Conservation (phyloP, 2,888 invertebrate genomes). For the Troides oblongomaculatus region DNA sequence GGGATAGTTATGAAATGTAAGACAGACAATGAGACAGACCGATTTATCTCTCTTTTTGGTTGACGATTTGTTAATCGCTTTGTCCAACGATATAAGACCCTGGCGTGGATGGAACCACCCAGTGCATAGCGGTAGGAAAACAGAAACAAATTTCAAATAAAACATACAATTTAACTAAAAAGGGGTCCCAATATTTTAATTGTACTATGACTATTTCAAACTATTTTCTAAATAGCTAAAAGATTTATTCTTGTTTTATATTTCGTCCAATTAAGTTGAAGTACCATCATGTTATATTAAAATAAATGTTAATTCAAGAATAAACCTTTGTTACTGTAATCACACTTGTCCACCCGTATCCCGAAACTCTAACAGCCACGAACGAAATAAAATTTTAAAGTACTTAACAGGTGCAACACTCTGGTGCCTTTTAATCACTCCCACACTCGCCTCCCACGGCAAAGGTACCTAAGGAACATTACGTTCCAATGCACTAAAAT, state of each 20-base stretch:
- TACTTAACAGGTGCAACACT: constrained; percentile 81
- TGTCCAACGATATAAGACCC: constrained; percentile 77
- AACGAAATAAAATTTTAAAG: constrained; percentile 78
- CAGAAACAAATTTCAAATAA: constrained; percentile 63
- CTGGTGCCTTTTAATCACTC: constrained; percentile 80
- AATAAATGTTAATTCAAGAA: constrained; percentile 48
- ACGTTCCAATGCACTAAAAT: constrained; percentile 80
- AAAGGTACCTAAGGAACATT: constrained; percentile 81
- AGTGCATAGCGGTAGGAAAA: constrained; percentile 68
- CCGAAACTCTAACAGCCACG: constrained; percentile 76
- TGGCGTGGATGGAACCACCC: constrained; percentile 62
- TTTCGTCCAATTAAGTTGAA: background rate
- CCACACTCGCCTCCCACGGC: constrained; percentile 79
- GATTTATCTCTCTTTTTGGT: constrained; percentile 73
- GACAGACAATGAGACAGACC: constrained; percentile 66
- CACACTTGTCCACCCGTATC: constrained; percentile 70
- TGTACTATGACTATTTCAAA: constrained; percentile 67
- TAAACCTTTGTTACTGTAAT: constrained; percentile 64
- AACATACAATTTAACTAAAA: constrained; percentile 57
- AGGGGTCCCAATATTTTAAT: constrained; percentile 52
- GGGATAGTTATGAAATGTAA: constrained; percentile 60
- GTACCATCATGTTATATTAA: background rate
- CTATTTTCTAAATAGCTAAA: constrained; percentile 55
- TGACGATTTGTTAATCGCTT: constrained; percentile 78
- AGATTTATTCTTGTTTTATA: constrained; percentile 68